phyloP scores from a whole-genome alignment of 2,797 vertebrate species.

The Myotis vivesi region DNA sequence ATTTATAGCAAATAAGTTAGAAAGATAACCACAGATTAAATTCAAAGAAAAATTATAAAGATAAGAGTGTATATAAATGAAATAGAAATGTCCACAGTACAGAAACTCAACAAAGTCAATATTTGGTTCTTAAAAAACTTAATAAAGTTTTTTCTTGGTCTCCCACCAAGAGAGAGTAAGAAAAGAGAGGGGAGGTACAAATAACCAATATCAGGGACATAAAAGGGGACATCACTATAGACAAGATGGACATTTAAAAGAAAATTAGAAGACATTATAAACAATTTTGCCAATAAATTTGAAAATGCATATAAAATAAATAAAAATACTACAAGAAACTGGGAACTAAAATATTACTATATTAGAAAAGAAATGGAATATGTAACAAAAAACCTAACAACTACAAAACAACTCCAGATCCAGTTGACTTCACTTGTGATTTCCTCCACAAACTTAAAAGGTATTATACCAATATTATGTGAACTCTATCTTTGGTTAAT shows the following conservation, averaged over 20 bases:
- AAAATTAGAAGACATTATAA: background rate
- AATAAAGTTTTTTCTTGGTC: background rate
- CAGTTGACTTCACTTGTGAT: background rate
- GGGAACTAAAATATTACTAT: background rate
- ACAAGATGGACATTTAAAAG: background rate
- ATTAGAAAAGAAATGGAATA: background rate
- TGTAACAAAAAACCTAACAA: background rate
- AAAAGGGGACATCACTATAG: background rate
- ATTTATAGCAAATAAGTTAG: background rate
- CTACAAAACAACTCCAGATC: background rate
- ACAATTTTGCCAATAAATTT: background rate
- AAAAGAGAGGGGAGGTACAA: background rate
- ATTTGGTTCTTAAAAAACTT: background rate
- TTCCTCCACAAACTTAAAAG: background rate
- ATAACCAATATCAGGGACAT: background rate
- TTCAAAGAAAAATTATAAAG: background rate
- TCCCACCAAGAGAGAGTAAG: background rate
- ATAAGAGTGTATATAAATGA: background rate
- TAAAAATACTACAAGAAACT: background rate
- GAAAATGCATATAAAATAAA: conserved; percentile 24
- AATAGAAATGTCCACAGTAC: background rate
- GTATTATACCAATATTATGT: background rate
- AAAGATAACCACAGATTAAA: conserved; percentile 25
- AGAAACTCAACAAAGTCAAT: background rate
- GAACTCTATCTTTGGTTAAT: no score